phyloP scores from a whole-genome alignment of 2,797 vertebrate species.

The Esox lucius region DNA sequence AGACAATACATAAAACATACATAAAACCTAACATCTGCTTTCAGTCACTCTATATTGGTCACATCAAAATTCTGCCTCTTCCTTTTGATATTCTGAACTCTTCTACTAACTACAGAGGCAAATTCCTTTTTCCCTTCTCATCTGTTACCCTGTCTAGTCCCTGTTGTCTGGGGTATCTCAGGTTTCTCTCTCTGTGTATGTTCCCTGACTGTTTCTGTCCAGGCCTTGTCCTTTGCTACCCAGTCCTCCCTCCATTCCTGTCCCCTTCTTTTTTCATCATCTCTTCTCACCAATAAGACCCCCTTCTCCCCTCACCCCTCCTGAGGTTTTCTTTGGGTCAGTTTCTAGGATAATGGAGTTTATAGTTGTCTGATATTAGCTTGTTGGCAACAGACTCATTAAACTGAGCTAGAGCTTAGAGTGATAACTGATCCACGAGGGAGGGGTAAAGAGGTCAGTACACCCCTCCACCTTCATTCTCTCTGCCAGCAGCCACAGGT shows the following conservation, averaged over 20 bases:
- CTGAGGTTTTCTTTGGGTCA: constrained; percentile 56
- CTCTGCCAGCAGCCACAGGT: not conserved
- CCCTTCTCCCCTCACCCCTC: constrained; percentile 32
- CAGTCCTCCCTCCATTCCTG: not conserved
- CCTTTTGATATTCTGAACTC: constrained; percentile 12
- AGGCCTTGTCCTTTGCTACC: constrained; percentile 17
- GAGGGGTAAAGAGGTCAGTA: constrained; percentile 57
- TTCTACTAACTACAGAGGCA: not conserved
- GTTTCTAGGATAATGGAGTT: constrained; percentile 68
- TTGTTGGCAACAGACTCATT: constrained; percentile 70
- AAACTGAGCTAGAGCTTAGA: constrained; percentile 67
- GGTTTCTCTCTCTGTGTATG: not conserved
- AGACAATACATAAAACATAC: too few relatives aligned
- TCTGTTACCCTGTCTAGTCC: not conserved
- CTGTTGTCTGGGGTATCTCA: not conserved
- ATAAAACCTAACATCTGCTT: not conserved
- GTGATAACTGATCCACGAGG: constrained; percentile 70
- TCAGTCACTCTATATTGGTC: not conserved
- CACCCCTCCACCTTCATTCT: constrained; percentile 7
- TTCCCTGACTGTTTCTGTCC: not conserved
- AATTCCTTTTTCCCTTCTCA: not conserved
- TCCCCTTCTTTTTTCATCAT: too few relatives aligned
- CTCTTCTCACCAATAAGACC: too few relatives aligned
- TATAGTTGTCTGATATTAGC: constrained; percentile 73
- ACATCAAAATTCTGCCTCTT: not conserved